Percentiles rank a stretch among this genome's conserved stretches.
Evolutionary conservation across 2,888 invertebrate species (phyloP).

Genomic region (Lasioglossum figueresi): DNA sequence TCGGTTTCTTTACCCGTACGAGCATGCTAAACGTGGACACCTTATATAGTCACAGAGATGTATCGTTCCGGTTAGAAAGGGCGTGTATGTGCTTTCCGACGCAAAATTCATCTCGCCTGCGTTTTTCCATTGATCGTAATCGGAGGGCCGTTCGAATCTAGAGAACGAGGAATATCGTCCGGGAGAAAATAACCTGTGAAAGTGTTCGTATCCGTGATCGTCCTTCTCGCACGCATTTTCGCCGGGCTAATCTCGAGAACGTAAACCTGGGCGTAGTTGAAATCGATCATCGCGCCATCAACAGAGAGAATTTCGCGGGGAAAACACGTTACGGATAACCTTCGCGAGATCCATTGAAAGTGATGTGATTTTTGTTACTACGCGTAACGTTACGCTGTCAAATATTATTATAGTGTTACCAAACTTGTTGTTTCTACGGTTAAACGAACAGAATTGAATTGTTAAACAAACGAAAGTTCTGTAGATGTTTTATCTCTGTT

Average conservation of each 20-base stretch:
- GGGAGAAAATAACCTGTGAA: neutral
- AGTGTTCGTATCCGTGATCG: neutral
- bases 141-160: neutral
- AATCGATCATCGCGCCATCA: constrained; percentile 56
- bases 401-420: constrained; percentile 18
- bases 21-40: constrained; percentile 20
- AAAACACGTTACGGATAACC: constrained; percentile 16
- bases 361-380: constrained; percentile 4
- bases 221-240: neutral
- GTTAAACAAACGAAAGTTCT: constrained; percentile 5
- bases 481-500: constrained; percentile 50
- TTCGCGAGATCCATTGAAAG: neutral
- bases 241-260: constrained; percentile 30
- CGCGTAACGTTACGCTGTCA: neutral
- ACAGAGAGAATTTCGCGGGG: constrained; percentile 49
- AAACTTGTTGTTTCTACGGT: constrained; percentile 9
- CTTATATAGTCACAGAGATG: neutral
- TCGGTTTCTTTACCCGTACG: neutral
- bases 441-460: neutral
- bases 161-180: neutral
- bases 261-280: constrained; percentile 58
- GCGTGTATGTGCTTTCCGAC: constrained; percentile 33
- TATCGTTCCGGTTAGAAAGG: constrained; percentile 17
- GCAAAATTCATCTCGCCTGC: constrained; percentile 4
- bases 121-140: constrained; percentile 33